phyloP scores from a whole-genome alignment of 2,888 invertebrate species.

The Ormyrus labotus region DNA sequence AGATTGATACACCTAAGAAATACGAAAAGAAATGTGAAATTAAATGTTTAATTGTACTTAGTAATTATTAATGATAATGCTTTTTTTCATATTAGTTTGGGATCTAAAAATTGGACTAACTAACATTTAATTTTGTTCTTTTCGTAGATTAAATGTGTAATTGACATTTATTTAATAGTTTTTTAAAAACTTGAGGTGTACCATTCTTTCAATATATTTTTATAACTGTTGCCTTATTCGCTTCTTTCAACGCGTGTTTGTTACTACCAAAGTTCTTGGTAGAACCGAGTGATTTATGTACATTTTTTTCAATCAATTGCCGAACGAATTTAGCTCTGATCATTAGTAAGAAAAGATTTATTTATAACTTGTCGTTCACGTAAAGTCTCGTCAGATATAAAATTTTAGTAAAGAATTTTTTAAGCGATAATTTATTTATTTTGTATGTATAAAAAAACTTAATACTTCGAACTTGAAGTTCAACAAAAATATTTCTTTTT shows the following conservation, averaged over 20 bases:
- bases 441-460: background rate
- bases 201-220: background rate
- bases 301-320: background rate
- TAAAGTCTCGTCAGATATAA: conserved; percentile 1
- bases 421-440: conserved; percentile 14
- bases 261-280: conserved; percentile 41
- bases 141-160: background rate
- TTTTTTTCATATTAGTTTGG: background rate
- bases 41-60: background rate
- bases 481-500: conserved; percentile 25
- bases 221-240: too few species aligned
- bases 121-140: background rate
- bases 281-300: conserved; percentile 18
- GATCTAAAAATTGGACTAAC: background rate
- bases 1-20: conserved; percentile 5
- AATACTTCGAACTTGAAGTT: conserved; percentile 18
- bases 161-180: too few species aligned
- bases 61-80: background rate
- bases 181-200: too few species aligned
- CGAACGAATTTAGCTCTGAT: background rate
- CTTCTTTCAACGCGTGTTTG: background rate
- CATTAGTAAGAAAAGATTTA: background rate
- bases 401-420: conserved; percentile 4
- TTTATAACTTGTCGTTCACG: background rate
- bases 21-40: background rate